Evolutionary conservation across 2,797 vertebrate species (phyloP).

Genomic region (Labeo calbasu): DNA sequence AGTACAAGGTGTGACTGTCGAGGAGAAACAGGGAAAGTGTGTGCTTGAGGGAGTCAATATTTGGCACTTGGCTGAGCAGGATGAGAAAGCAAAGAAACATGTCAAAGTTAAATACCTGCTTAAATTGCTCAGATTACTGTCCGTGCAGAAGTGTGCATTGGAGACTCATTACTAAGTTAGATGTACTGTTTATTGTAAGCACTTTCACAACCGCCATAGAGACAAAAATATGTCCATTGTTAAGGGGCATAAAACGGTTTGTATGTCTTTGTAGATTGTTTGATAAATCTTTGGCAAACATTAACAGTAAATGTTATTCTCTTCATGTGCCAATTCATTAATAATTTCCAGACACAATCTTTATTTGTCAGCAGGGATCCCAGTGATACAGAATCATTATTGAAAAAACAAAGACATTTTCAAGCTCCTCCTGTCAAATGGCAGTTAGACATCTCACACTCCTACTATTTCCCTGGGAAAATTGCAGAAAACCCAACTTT

Average conservation of each 20-base stretch:
- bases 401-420: background rate
- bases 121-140: background rate
- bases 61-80: slow-evolving; percentile 33
- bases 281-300: slow-evolving; percentile 24
- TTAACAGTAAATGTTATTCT: background rate
- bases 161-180: background rate
- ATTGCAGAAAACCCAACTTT: slow-evolving; percentile 27
- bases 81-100: slow-evolving; percentile 38
- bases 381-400: background rate
- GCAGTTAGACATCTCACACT: slow-evolving; percentile 14
- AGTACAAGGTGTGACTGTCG: slow-evolving; percentile 45
- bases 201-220: background rate
- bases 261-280: background rate
- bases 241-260: background rate
- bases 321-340: background rate
- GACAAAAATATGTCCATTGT: background rate
- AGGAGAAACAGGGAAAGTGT: slow-evolving; percentile 68
- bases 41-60: slow-evolving; percentile 46
- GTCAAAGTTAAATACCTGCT: slow-evolving; percentile 41
- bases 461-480: slow-evolving; percentile 6
- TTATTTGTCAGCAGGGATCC: slow-evolving; percentile 3
- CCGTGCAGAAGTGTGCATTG: background rate
- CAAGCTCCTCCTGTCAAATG: slow-evolving; percentile 17
- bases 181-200: background rate
- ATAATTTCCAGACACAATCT: background rate